A percentile compares a stretch with the other conserved stretches of the same genome.
These are phyloP conservation scores for Diorhabda sublineata DNA, from an alignment of 1,140 invertebrate genomes.

Conservation along the genomic window DNA sequence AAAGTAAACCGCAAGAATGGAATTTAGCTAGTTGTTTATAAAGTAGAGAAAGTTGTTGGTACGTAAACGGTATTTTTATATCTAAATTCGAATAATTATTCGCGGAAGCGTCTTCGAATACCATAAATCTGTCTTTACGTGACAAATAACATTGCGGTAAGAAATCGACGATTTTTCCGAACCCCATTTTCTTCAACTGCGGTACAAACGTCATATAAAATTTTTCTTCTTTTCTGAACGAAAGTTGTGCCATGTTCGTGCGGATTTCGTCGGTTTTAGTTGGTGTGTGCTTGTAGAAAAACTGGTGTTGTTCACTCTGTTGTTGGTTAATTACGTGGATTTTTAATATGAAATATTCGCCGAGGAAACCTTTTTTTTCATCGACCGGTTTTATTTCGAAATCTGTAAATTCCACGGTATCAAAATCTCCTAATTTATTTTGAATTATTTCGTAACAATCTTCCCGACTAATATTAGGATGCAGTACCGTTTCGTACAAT, in stretches of 20 bases:
- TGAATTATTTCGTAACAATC: neutral
- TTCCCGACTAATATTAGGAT: neutral
- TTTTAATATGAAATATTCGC: neutral
- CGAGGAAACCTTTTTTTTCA: neutral
- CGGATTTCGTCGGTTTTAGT: neutral
- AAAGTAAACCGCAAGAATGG: neutral
- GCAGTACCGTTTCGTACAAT: neutral
- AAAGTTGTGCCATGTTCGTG: neutral
- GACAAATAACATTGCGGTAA: neutral
- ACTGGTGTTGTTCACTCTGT: neutral
- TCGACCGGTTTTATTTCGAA: neutral
- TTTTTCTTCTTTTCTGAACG: neutral
- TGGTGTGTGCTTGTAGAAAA: neutral
- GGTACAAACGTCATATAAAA: neutral
- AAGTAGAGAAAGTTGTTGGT: neutral
- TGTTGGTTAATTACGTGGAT: neutral
- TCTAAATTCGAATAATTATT: neutral
- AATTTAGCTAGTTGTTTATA: neutral
- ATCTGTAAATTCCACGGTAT: neutral
- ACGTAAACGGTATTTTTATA: neutral
- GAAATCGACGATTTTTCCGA: neutral
- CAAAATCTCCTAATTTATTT: neutral
- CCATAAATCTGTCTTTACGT: neutral
- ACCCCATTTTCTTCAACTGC: neutral
- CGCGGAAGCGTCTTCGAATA: neutral